Percentiles rank a stretch among this genome's conserved stretches.
These are phyloP conservation scores for Corythornis cristatus DNA, from an alignment of 2,113 vertebrate genomes.

Conservation along the genomic window DNA sequence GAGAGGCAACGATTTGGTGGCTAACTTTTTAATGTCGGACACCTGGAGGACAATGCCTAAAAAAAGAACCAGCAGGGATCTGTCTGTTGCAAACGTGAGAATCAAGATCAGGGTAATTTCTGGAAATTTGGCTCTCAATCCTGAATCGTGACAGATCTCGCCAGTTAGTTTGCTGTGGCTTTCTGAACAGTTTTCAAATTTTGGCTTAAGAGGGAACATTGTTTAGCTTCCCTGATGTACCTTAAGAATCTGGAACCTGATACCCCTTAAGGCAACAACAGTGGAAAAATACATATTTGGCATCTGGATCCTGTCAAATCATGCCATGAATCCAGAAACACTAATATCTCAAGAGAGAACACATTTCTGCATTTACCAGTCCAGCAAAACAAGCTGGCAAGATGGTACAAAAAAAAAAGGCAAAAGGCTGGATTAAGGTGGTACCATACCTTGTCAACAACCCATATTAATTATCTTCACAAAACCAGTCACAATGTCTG, in stretches of 20 bases:
- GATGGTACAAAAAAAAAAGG: background rate
- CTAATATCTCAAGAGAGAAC: background rate
- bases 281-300: background rate
- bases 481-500: background rate
- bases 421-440: background rate
- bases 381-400: background rate
- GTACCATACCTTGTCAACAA: background rate
- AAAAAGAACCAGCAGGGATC: background rate
- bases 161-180: background rate
- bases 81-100: fast-evolving
- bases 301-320: background rate
- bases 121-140: background rate
- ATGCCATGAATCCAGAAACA: background rate
- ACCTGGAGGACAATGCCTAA: background rate
- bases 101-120: background rate
- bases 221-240: background rate
- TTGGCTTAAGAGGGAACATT: background rate
- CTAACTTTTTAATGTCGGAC: background rate
- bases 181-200: background rate
- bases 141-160: background rate
- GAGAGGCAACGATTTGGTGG: background rate
- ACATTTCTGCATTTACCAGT: background rate
- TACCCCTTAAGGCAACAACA: background rate
- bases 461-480: fast-evolving
- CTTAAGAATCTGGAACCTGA: background rate